These are phyloP conservation scores for Hylaeus volcanicus DNA, from an alignment of 1,140 invertebrate genomes.

Conservation along the genomic window DNA sequence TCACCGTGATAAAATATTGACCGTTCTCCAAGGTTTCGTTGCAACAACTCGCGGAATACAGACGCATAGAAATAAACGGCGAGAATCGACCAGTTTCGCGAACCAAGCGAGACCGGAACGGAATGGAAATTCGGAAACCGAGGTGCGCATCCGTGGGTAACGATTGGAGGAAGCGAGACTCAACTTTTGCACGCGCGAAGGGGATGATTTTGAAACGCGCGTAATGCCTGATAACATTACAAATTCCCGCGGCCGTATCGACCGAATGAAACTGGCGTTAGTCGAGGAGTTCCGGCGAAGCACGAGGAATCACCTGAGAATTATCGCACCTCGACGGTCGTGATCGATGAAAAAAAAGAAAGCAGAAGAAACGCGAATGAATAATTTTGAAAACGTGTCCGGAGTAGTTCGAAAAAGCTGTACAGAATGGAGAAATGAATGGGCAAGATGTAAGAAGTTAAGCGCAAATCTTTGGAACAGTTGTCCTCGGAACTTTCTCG, in stretches of 20 bases:
- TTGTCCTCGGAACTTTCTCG: constrained; percentile 49
- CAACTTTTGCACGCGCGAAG: background rate
- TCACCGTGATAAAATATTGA: background rate
- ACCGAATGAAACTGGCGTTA: too few relatives aligned
- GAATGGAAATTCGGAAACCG: constrained; percentile 15
- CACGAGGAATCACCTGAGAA: too few relatives aligned
- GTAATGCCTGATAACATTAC: background rate
- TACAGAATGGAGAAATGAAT: constrained; percentile 17
- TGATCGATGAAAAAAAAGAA: background rate
- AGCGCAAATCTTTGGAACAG: constrained; percentile 43
- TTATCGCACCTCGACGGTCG: too few relatives aligned
- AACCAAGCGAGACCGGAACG: background rate
- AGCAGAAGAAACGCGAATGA: constrained; percentile 24
- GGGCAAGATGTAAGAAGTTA: constrained; percentile 16
- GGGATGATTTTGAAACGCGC: background rate
- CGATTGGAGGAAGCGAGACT: constrained; percentile 10
- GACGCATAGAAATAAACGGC: background rate
- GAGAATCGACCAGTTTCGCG: background rate
- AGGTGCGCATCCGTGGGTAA: background rate
- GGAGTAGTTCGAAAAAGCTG: constrained; percentile 27
- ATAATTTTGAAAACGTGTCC: constrained; percentile 46
- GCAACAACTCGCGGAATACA: background rate
- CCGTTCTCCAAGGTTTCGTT: background rate
- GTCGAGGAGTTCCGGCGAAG: background rate
- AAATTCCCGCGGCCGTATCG: too few relatives aligned